A percentile compares a stretch with the other conserved stretches of the same genome.
These are phyloP conservation scores for Periphyllus acericola DNA, from an alignment of 2,888 invertebrate genomes.

Conservation along the genomic window DNA sequence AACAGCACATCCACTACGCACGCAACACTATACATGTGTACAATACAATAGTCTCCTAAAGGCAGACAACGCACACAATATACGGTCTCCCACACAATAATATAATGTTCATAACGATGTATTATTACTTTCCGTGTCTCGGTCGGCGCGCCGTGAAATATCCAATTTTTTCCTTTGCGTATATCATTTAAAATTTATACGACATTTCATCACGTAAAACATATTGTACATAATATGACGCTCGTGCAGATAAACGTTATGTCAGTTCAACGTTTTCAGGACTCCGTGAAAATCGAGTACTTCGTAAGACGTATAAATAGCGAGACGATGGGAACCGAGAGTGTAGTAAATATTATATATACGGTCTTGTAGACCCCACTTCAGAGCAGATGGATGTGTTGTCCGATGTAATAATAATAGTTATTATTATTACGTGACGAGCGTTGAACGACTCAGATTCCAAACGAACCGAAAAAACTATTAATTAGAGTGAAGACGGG, in stretches of 20 bases:
- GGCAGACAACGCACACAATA: background rate
- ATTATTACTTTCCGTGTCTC: background rate
- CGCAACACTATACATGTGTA: background rate
- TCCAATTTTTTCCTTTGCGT: background rate
- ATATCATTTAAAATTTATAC: background rate
- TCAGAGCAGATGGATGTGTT: too few relatives aligned
- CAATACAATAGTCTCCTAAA: background rate
- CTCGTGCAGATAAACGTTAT: background rate
- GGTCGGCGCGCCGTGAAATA: background rate
- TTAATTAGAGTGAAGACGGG: too few relatives aligned
- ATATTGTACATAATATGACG: background rate
- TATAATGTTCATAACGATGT: background rate
- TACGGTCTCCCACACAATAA: conserved; percentile 21
- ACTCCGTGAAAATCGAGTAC: too few relatives aligned
- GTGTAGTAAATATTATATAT: too few relatives aligned
- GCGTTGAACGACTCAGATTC: too few relatives aligned
- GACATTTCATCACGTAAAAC: background rate
- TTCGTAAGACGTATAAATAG: too few relatives aligned
- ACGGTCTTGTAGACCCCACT: too few relatives aligned
- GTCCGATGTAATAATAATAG: too few relatives aligned
- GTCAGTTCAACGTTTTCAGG: background rate
- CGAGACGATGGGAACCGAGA: too few relatives aligned
- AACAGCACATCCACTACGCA: background rate
- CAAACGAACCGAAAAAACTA: too few relatives aligned
- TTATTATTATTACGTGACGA: too few relatives aligned